Evolutionary conservation across 2,888 invertebrate genomes (phyloP), one percentile per base, ranked within the genome.

Genomic region (Lochmaea crataegi): DNA sequence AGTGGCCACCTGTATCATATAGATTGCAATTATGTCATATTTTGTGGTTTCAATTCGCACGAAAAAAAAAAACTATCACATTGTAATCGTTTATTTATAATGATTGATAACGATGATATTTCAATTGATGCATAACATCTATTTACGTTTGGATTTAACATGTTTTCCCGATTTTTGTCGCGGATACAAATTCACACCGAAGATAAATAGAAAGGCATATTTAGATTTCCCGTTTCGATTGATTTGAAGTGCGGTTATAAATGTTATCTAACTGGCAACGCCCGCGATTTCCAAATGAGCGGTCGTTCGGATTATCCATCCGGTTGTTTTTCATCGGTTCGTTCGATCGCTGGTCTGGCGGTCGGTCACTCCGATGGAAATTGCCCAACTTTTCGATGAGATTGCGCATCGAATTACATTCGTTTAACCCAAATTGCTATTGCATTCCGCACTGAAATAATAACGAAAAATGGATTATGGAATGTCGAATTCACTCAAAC

Each of bases 191-290:
- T 60, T 68, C 68, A 68, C 68, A 42, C 60, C 60, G n/a, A 61
- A 60, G 68, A 68, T 68, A 68, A 68, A 68, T 68, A 68, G 51
- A 61, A 38, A 10, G 26, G 26, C 51, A 68, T 60, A 68, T 68
- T 61, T 61, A 68, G 60, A 60, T 60, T 60, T 68, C 51, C 68
- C 61, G 60, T 68, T 60, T 61, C 68, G 68, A 68, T 61, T 68
- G 61, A 68, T 68, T 68, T 68, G 61, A 68, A 61, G 38, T 61
- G 68, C 68, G 61, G 61, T 68, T 41, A 61, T 68, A 68, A 68
- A 68, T 61, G 61, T 68, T 61, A 61, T 68, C 61, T 68, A 61
- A 16, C 60, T 61, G 26, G 58, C 68, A 60, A 60, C 26, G 14
- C 14, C 58, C 32, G 58, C 14, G 32, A 58, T 58, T 32, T 32